These are phyloP conservation scores for Rachycentron canadum DNA, from an alignment of 2,797 vertebrate genomes.

Conservation along the genomic window DNA sequence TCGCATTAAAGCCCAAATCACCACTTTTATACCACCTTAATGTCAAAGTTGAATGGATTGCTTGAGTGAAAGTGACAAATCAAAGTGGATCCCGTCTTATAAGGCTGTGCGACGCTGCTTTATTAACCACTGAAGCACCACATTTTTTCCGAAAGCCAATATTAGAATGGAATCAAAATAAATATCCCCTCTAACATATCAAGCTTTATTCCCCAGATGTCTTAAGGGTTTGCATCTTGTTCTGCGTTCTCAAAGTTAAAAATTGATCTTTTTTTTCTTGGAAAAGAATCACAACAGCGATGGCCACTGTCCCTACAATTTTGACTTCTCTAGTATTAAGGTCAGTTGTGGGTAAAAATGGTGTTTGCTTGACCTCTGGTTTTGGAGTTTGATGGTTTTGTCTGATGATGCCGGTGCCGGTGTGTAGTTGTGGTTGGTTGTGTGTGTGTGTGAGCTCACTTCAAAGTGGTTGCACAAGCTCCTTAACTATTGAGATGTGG, in stretches of 20 bases:
- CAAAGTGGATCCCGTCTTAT: neutral
- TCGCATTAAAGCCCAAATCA: neutral
- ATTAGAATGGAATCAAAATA: neutral
- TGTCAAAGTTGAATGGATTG: neutral
- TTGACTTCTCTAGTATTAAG: neutral
- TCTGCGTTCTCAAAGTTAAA: neutral
- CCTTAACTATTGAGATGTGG: neutral
- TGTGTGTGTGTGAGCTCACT: slow-evolving; percentile 15
- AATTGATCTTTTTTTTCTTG: neutral
- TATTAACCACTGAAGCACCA: neutral
- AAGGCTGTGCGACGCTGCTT: neutral
- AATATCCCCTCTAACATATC: neutral
- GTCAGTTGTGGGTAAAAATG: slow-evolving; percentile 10
- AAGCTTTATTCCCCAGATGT: too few species aligned
- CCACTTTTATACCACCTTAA: neutral
- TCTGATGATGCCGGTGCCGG: slow-evolving; percentile 3
- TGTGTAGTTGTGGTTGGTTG: slow-evolving; percentile 23
- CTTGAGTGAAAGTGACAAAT: neutral
- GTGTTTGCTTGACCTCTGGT: slow-evolving; percentile 32
- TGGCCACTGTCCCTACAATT: neutral
- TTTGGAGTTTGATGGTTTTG: slow-evolving; percentile 18
- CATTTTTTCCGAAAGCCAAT: neutral
- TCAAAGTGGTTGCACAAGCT: slow-evolving; percentile 18
- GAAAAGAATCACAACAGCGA: too few species aligned
- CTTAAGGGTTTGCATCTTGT: neutral